Evolutionary conservation across 1,140 invertebrate genomes (phyloP), one percentile per base, ranked within the genome.

Genomic region (Heterodera schachtii): DNA sequence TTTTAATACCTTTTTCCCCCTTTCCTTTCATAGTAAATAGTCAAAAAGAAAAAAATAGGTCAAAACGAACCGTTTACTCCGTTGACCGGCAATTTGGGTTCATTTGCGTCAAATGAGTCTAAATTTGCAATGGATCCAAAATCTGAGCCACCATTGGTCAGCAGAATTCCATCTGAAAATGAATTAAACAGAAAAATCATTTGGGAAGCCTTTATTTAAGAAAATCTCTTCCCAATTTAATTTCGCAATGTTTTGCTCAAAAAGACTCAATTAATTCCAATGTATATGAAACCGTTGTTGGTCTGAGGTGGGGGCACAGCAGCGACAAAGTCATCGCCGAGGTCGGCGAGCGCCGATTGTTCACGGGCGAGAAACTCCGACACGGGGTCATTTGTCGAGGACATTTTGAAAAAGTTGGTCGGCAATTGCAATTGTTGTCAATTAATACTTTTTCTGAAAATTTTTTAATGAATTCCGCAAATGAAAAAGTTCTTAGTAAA

Each of bases 361-460:
- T 86, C 85, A 66, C 85, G 86, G 46, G 84, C 84, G 47, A 86
- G 69, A 79, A 86, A 86, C 44, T 86, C 85, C n/a, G 85, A 89
- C 49, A 86, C 86, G 19, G 85, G 85, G 73, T 86, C 85, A 60
- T 80, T 80, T 11, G 52, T 43, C 9, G 66, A 31, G n/a, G 69
- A 71, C 69, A 71, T 71, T 43, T 31, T 64, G 57, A 64, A 3
- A 19, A 13, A 64, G 19, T 64, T 19, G 19, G 1, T 64, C 13
- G 5, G 19, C 5, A 13, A 64, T 19, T 4, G 19, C 31, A 64
- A 19, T 52, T 64, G 57, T 52, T 52, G 49, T 52, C 49, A 52
- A 11, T 52, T 11, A 52, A 52, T 52, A 8, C 49, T 31, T 31
- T 31, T 31, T 31, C 31, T 31, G 31, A 31, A 31, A 31, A 31